Conservation (phyloP, 2,113 vertebrate genomes). For the Paedocypris sp. region DNA sequence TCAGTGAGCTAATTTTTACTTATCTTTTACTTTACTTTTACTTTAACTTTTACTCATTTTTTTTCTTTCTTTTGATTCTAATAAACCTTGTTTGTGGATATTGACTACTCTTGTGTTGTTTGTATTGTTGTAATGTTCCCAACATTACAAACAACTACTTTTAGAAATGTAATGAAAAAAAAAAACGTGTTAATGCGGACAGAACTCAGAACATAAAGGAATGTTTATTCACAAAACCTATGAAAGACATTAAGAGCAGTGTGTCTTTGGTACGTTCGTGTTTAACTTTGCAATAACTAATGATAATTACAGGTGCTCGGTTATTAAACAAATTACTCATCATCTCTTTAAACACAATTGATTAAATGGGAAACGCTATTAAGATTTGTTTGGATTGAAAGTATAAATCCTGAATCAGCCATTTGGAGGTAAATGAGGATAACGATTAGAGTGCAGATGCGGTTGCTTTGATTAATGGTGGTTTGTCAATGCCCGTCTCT, state of each 20-base stretch:
- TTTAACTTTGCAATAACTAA: neutral
- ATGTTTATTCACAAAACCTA: neutral
- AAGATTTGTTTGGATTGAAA: slow-evolving; percentile 10
- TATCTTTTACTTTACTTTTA: too few species aligned
- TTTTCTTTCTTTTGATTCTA: too few species aligned
- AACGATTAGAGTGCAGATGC: slow-evolving; percentile 21
- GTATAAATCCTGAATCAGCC: slow-evolving; percentile 25
- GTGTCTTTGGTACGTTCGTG: neutral
- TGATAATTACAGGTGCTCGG: neutral
- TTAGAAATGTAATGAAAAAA: too few species aligned
- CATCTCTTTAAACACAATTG: slow-evolving; percentile 12
- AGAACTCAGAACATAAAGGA: too few species aligned
- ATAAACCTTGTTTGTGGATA: too few species aligned
- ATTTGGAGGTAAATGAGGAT: slow-evolving; percentile 27
- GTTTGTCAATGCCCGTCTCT: slow-evolving; percentile 14
- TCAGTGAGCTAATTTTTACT: too few species aligned
- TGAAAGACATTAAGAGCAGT: neutral
- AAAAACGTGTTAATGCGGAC: too few species aligned
- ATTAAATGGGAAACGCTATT: slow-evolving; percentile 15
- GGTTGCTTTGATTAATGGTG: slow-evolving; percentile 18
- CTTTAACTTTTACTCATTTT: too few species aligned
- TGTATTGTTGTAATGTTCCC: too few species aligned
- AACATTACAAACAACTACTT: too few species aligned
- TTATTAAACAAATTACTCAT: slow-evolving; percentile 22
- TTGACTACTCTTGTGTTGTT: too few species aligned